Evolutionary conservation across 2,888 invertebrate species (phyloP).

Genomic region (Barypeithes pellucidus): DNA sequence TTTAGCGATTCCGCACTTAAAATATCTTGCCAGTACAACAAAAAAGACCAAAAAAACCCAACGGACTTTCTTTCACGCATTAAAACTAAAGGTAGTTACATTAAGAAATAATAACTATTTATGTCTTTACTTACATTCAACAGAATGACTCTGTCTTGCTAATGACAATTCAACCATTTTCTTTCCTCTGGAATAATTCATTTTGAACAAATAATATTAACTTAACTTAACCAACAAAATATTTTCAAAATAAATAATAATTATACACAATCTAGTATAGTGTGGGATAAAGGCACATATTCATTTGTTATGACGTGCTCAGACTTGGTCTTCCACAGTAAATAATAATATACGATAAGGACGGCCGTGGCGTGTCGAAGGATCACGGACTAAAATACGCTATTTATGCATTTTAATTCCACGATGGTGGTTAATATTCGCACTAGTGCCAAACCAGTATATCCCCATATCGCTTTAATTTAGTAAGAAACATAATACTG

Average conservation of each 20-base stretch:
- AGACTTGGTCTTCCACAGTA: neutral
- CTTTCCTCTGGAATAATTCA: neutral
- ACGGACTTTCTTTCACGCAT: too few relatives aligned
- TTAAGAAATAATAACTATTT: neutral
- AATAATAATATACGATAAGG: too few relatives aligned
- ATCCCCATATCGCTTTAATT: too few relatives aligned
- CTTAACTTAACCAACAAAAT: neutral
- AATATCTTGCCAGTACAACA: too few relatives aligned
- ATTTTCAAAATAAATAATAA: neutral
- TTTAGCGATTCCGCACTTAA: too few relatives aligned
- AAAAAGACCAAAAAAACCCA: too few relatives aligned
- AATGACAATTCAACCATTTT: constrained; percentile 1
- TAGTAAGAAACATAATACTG: too few relatives aligned
- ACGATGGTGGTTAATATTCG: too few relatives aligned
- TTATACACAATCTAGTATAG: neutral
- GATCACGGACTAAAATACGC: neutral
- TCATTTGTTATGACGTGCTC: neutral
- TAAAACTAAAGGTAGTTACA: too few relatives aligned
- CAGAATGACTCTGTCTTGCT: neutral
- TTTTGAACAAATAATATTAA: neutral
- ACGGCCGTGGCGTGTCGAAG: neutral
- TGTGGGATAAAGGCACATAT: neutral
- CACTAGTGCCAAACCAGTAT: too few relatives aligned
- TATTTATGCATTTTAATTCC: too few relatives aligned
- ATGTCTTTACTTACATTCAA: neutral